Conservation (phyloP, 2,888 invertebrate genomes). For the Sisyra nigra region DNA sequence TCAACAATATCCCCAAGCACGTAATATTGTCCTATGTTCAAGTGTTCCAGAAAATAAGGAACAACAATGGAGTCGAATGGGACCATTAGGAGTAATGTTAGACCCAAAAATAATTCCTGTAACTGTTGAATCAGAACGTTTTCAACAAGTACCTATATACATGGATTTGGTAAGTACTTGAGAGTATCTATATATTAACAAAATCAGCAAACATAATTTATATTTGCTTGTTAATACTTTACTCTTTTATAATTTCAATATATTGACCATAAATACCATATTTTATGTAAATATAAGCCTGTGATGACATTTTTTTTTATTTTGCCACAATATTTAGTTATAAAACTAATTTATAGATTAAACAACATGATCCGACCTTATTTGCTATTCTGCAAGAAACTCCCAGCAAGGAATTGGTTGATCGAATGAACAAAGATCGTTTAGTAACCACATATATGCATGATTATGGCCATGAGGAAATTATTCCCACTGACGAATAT, state of each 20-base stretch:
- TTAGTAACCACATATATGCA: constrained; percentile 44
- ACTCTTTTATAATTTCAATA: too few relatives aligned
- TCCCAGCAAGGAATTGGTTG: constrained; percentile 37
- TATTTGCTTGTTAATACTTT: neutral
- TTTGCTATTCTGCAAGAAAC: constrained; percentile 42
- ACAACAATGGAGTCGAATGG: constrained; percentile 27
- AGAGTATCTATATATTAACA: neutral
- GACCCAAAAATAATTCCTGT: constrained; percentile 45
- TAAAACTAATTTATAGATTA: constrained; percentile 26
- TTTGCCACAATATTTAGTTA: neutral
- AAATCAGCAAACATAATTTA: neutral
- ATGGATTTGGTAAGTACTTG: constrained; percentile 33
- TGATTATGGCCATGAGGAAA: constrained; percentile 35
- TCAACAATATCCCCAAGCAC: too few relatives aligned
- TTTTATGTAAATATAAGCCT: too few relatives aligned
- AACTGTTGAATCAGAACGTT: constrained; percentile 32
- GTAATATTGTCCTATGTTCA: too few relatives aligned
- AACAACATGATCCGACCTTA: constrained; percentile 46
- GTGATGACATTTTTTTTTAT: too few relatives aligned
- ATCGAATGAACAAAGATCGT: constrained; percentile 42
- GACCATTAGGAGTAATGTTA: constrained; percentile 42
- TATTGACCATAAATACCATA: too few relatives aligned
- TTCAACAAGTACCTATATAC: constrained; percentile 43
- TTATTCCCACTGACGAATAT: constrained; percentile 32
- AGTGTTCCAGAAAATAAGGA: constrained; percentile 12